These are phyloP conservation scores for Manacus vitellinus DNA, from an alignment of 2,113 vertebrate genomes.

Conservation along the genomic window DNA sequence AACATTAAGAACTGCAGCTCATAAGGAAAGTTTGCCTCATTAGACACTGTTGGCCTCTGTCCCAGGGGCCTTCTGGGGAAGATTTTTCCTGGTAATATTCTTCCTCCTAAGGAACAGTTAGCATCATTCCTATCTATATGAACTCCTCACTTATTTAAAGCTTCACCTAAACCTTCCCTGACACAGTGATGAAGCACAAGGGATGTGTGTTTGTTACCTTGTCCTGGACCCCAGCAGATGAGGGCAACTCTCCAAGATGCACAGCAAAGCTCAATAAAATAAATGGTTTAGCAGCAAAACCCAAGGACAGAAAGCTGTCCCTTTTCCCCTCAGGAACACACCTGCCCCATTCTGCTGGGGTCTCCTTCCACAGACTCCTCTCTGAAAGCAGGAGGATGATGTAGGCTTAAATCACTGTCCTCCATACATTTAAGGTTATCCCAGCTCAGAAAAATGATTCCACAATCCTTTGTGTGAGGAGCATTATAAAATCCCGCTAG, in stretches of 20 bases:
- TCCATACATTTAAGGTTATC: not conserved
- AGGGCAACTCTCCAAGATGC: not conserved
- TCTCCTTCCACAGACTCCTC: not conserved
- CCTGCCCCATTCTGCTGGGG: not conserved
- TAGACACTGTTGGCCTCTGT: not conserved
- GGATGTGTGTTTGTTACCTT: not conserved
- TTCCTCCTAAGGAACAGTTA: not conserved
- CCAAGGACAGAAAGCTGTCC: not conserved
- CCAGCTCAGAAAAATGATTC: not conserved
- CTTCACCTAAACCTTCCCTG: not conserved
- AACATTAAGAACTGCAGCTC: not conserved
- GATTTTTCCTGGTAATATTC: not conserved
- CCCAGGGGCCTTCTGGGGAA: conserved; percentile 18
- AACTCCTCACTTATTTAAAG: not conserved
- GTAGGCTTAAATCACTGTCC: not conserved
- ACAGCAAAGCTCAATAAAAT: not conserved
- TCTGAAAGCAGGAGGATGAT: not conserved
- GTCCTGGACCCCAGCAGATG: not conserved
- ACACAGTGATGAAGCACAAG: not conserved
- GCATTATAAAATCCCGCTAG: not conserved
- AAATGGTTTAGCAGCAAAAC: not conserved
- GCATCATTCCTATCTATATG: not conserved
- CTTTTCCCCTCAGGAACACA: accelerated
- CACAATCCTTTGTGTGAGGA: accelerated
- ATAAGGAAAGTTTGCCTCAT: conserved; percentile 12